These are phyloP conservation scores for Riparia riparia DNA, from an alignment of 2,113 vertebrate species.

Conservation along the genomic window DNA sequence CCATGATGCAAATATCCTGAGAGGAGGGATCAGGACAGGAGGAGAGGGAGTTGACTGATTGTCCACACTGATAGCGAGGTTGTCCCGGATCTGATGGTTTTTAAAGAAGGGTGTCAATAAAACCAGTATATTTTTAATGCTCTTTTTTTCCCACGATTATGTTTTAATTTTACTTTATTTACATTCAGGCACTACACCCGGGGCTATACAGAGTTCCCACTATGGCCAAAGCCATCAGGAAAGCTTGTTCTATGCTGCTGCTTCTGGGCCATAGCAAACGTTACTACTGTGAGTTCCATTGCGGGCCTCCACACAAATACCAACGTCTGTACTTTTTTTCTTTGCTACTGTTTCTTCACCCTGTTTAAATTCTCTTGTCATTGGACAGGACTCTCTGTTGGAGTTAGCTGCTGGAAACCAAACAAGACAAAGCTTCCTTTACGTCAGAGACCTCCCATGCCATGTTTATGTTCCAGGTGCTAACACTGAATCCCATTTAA, in stretches of 20 bases:
- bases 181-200: neutral
- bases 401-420: neutral
- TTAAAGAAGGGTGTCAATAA: neutral
- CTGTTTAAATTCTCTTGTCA: neutral
- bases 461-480: neutral
- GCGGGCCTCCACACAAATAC: neutral
- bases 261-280: neutral
- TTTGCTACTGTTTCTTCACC: neutral
- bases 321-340: rapidly evolving
- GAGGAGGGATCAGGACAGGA: constrained; percentile 91
- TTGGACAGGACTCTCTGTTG: neutral
- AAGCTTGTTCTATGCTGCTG: neutral
- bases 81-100: constrained; percentile 90
- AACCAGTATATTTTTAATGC: neutral
- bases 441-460: neutral
- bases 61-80: constrained; percentile 92
- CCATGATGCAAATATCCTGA: constrained; percentile 97
- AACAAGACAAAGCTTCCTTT: neutral
- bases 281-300: neutral
- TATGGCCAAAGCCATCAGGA: neutral
- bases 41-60: constrained; percentile 92
- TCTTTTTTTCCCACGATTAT: neutral
- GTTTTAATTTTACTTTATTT: neutral
- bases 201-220: neutral
- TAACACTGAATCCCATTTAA: neutral